Evolutionary conservation across 2,113 vertebrate species (phyloP).

Genomic region (Spea multiplicata): DNA sequence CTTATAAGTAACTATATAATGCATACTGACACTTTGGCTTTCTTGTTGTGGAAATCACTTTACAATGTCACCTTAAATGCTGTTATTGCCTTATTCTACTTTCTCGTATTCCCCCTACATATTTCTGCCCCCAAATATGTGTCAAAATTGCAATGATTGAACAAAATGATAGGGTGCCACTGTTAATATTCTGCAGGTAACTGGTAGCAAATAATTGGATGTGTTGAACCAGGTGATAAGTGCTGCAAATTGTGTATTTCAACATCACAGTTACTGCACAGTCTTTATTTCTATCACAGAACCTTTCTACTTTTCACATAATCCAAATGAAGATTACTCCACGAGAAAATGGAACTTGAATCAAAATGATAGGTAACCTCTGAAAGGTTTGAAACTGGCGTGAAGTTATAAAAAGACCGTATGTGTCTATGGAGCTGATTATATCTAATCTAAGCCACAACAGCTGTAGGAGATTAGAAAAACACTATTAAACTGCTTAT

Average conservation of each 20-base stretch:
- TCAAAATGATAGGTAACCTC: constrained; percentile 16
- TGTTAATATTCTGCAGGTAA: not conserved
- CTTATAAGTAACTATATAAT: too few species aligned
- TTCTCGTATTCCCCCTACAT: not conserved
- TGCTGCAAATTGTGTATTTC: not conserved
- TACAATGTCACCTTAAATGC: not conserved
- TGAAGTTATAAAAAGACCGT: constrained; percentile 17
- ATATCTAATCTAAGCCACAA: constrained; percentile 32
- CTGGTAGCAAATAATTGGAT: not conserved
- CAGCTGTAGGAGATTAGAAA: constrained; percentile 34
- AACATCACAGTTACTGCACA: not conserved
- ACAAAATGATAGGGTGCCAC: not conserved
- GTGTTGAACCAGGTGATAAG: not conserved
- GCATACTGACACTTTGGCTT: too few species aligned
- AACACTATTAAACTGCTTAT: constrained; percentile 25
- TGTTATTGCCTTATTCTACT: not conserved
- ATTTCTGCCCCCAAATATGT: not conserved
- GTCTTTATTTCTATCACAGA: not conserved
- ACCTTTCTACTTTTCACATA: not conserved
- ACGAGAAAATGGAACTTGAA: constrained; percentile 11
- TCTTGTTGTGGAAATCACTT: too few species aligned
- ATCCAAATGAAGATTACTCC: not conserved
- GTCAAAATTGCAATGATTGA: not conserved
- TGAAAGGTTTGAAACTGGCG: not conserved
- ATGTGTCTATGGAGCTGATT: constrained; percentile 20